phyloP scores from a whole-genome alignment of 2,797 vertebrate genomes.

The Masticophis lateralis region DNA sequence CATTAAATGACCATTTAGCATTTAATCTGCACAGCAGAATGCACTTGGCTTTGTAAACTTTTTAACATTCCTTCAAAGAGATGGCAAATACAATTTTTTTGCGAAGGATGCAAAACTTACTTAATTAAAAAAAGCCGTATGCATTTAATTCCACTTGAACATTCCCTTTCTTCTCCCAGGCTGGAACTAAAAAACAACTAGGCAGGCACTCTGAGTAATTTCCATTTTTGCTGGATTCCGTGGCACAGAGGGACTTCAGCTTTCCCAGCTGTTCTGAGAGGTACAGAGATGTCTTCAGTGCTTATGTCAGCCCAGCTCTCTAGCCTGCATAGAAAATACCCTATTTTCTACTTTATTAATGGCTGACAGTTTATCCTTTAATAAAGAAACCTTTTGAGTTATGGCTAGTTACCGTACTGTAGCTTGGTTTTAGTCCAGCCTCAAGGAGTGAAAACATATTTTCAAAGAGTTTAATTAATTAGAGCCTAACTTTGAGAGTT shows the following conservation, averaged over 20 bases:
- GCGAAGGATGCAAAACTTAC: neutral
- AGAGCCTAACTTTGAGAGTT: neutral
- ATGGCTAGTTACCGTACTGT: neutral
- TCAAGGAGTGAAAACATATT: neutral
- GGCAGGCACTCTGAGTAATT: slow-evolving; percentile 28
- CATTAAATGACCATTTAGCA: neutral
- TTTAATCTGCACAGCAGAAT: neutral
- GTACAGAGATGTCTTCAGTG: slow-evolving; percentile 11
- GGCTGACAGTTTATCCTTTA: slow-evolving; percentile 24
- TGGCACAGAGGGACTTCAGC: neutral
- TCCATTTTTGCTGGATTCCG: slow-evolving; percentile 22
- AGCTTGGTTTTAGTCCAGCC: slow-evolving; percentile 23
- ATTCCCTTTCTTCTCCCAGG: neutral
- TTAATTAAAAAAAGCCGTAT: slow-evolving; percentile 31
- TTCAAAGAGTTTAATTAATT: neutral
- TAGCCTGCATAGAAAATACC: slow-evolving; percentile 26
- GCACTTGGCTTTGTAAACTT: neutral
- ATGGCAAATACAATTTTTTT: neutral
- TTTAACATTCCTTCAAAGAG: neutral
- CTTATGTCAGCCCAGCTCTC: neutral
- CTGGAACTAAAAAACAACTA: neutral
- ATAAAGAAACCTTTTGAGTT: slow-evolving; percentile 4
- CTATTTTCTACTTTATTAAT: neutral
- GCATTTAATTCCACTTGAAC: slow-evolving; percentile 26
- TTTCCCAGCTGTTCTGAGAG: neutral